Base-by-base conservation (phyloP, 1,140 invertebrate species). In the Sarcophaga bullata region DNA sequence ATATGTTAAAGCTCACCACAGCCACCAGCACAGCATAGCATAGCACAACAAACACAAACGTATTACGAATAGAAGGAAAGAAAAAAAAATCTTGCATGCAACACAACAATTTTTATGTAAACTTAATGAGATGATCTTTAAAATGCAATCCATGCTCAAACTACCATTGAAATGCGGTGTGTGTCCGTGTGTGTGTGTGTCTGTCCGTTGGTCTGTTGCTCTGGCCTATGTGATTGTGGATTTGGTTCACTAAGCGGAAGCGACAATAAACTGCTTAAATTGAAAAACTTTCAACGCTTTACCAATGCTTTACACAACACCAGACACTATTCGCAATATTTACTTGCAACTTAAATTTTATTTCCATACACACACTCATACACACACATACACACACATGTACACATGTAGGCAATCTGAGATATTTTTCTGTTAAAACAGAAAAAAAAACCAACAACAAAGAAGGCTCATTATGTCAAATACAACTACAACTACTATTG, bases 101-200 rank as follows among this genome's bases (percentile, higher is more conserved):
- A 73, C 82, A 52, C 13, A 80, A 80, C 73, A 68, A 73, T 82
- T 82, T 82, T 78, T 50, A 78, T 78, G 81, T 82, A 81, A 83
- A 86, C 87, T 88, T 88, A 88, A 88, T 88, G 88, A 88, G 87
- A 88, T 88, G 87, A 86, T 85, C 75, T 78, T 78, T 78, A 76
- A 76, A 76, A 76, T 48, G 75, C 19, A 50, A 78, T 17, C 48
- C 75, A 78, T 52, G 19, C 48, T 13, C 49, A 49, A 47, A 84
- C 85, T 84, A 84, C n/a, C 84, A 85, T 83, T 52, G 72, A 80
- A 75, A 84, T 82, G 76, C 25, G 1, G 25, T 37, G 25, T 37
- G 25, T 37, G 25, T 37, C n/a, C n/a, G 25, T 37, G 25, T 37
- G 25, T 37, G 25, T 37, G 25, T 37, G 4, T 37, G 25, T 37